phyloP scores from a whole-genome alignment of 2,113 vertebrate genomes.

The Formicarius rufipectus region DNA sequence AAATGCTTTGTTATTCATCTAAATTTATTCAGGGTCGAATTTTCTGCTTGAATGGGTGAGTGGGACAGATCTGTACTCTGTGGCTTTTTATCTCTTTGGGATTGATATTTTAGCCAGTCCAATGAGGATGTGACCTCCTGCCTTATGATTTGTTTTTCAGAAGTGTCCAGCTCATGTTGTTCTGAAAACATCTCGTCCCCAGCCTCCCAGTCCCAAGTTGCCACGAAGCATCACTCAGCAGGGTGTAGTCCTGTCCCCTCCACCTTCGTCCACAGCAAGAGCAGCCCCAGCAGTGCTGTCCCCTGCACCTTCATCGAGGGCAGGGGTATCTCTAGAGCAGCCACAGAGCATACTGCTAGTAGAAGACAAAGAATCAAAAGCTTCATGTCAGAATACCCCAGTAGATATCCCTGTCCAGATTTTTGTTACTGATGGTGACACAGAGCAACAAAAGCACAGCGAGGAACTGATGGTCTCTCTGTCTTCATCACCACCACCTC shows the following conservation, averaged over 20 bases:
- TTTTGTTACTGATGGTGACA: conserved; percentile 29
- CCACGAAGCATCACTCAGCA: background rate
- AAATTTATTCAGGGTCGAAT: background rate
- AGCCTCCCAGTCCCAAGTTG: conserved; percentile 7
- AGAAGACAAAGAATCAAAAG: background rate
- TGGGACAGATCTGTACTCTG: background rate
- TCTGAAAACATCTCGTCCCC: conserved; percentile 73
- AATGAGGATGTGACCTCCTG: background rate
- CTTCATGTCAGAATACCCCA: background rate
- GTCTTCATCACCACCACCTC: fast-evolving
- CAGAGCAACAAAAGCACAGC: background rate
- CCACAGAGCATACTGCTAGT: background rate
- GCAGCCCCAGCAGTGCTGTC: background rate
- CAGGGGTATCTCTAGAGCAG: conserved; percentile 36
- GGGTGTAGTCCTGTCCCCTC: background rate
- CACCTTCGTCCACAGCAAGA: conserved; percentile 53
- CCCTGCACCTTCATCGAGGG: conserved; percentile 44
- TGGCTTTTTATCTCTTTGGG: background rate
- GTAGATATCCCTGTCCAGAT: conserved; percentile 74
- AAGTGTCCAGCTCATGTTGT: conserved; percentile 78
- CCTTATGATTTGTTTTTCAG: conserved; percentile 63
- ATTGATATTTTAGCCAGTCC: background rate
- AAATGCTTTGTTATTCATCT: background rate
- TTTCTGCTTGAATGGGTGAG: background rate
- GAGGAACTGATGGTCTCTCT: background rate